These are phyloP conservation scores for Orchesella cincta DNA, from an alignment of 1,140 invertebrate genomes.

Conservation along the genomic window DNA sequence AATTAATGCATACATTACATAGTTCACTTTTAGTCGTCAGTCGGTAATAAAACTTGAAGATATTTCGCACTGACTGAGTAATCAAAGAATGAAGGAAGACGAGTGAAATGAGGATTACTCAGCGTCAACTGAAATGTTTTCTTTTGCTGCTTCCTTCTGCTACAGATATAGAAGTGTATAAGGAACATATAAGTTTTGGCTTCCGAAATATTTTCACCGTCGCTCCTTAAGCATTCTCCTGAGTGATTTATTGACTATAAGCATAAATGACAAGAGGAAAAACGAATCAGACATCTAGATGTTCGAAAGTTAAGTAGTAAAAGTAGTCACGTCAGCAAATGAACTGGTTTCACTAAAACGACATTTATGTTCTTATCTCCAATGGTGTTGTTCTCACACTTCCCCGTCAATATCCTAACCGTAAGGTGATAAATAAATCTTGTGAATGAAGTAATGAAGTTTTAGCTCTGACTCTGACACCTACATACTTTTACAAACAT, in stretches of 20 bases:
- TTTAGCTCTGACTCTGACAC: too few species aligned
- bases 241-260: conserved; percentile 4
- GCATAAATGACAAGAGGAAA: background rate
- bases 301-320: background rate
- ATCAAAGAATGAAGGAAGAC: background rate
- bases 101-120: conserved; percentile 11
- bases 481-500: too few species aligned
- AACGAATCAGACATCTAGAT: background rate
- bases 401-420: background rate
- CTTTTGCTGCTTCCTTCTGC: too few species aligned
- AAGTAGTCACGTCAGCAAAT: background rate
- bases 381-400: background rate
- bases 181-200: too few species aligned
- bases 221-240: background rate
- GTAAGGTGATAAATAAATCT: conserved; percentile 13
- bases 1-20: too few species aligned
- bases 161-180: too few species aligned
- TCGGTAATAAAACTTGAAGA: too few species aligned
- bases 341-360: background rate
- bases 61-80: too few species aligned
- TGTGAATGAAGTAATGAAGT: conserved; percentile 13
- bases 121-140: too few species aligned
- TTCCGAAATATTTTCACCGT: too few species aligned
- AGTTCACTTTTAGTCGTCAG: too few species aligned
- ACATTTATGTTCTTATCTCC: background rate